Evolutionary conservation across 2,797 vertebrate species (phyloP), one percentile per base, ranked within the genome.

Genomic region (Amphiprion clarkii): DNA sequence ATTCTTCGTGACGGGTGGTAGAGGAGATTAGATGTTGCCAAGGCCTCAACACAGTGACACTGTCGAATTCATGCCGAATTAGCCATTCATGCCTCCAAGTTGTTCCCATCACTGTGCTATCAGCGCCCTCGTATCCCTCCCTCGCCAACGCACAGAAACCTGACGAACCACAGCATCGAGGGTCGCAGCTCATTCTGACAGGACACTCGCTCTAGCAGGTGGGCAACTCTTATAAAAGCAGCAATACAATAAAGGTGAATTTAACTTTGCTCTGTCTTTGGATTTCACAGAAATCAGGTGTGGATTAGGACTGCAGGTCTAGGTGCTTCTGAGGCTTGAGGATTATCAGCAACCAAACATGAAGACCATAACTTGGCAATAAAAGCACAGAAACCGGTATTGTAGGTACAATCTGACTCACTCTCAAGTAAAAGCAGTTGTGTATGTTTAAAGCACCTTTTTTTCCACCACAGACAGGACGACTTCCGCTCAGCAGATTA

Each of bases 401-500:
- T 62, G 17, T 60, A 56, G 57, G 13, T 66, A 14, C 71, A 76
- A 46, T 48, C 31, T 40, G 55, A 55, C 62, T 76, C 31, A 12
- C 25, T 33, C 19, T 33, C 48, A 13, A 48, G 42, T 44, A 66
- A 57, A 70, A 44, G 36, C 27, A 56, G 42, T 25, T 51, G 39
- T 74, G 68, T 23, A 13, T 51, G 52, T 71, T 68, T 53, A 42
- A 44, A 53, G 13, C 17, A 8, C 19, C 27, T 40, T 61, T 81
- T 81, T 77, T 72, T 78, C 52, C 42, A 25, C 21, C 23, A 13
- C 39, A 36, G 51, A 49, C 60, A 19, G 56, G 56, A 63, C 58
- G 13, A 91, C 86, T 91, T 94, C 90, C 86, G 80, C 81, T 86
- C 74, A 51, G 29, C 78, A 90, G 83, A 91, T 92, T 89, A 87